A percentile compares a stretch with the other conserved stretches of the same genome.
These are phyloP conservation scores for Drosophila dunni DNA, from an alignment of 1,140 invertebrate genomes.

Conservation along the genomic window DNA sequence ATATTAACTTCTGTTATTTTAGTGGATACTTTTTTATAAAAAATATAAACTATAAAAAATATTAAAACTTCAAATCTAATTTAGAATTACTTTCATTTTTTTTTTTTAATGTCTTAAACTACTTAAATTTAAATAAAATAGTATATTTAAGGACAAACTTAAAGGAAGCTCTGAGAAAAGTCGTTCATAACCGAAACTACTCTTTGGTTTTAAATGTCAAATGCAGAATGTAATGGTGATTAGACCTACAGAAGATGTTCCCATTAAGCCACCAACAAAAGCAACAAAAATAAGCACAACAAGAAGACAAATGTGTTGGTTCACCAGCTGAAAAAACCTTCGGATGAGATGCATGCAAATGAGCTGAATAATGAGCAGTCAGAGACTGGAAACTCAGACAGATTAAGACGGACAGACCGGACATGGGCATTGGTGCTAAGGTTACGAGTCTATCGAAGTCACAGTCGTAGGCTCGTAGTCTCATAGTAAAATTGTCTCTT, in stretches of 20 bases:
- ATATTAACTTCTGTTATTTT: too few species aligned
- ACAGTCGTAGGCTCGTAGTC: background rate
- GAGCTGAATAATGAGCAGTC: conserved; percentile 77
- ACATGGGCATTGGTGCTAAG: background rate
- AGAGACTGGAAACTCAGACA: conserved; percentile 2
- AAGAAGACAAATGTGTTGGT: conserved; percentile 57
- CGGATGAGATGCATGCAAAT: conserved; percentile 76
- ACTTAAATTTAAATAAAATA: too few species aligned
- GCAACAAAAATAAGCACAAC: conserved; percentile 1
- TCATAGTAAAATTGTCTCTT: conserved; percentile 37
- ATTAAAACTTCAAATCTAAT: too few species aligned
- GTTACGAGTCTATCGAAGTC: background rate
- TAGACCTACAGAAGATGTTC: conserved; percentile 33
- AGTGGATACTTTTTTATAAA: too few species aligned
- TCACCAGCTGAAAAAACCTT: conserved; percentile 2
- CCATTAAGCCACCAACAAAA: conserved; percentile 15
- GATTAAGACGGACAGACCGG: conserved; percentile 2
- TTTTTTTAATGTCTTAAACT: too few species aligned
- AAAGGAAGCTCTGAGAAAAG: background rate
- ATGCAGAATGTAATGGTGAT: conserved; percentile 29
- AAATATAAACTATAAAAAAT: too few species aligned
- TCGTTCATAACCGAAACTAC: background rate
- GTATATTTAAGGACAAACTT: background rate
- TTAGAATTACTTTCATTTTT: too few species aligned
- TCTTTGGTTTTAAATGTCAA: conserved; percentile 36